Percentiles rank a stretch among this genome's conserved stretches.
These are phyloP conservation scores for Dryobates pubescens DNA, from an alignment of 2,797 vertebrate species.

Conservation along the genomic window DNA sequence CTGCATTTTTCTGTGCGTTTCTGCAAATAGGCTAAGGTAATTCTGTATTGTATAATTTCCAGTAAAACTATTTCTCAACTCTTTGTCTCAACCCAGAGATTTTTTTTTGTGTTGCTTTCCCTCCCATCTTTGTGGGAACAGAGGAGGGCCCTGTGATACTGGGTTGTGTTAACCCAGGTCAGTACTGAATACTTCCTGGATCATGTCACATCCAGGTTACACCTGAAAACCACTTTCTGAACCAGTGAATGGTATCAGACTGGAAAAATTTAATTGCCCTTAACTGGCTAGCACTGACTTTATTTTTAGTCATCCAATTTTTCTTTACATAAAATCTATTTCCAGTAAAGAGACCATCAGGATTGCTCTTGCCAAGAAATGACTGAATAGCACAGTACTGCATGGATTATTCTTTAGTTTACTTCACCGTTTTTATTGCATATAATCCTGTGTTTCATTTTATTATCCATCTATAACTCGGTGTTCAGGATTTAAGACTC, in stretches of 20 bases:
- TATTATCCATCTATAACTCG: neutral
- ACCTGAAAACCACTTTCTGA: constrained; percentile 40
- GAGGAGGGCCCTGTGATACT: too few relatives aligned
- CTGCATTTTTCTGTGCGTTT: too few relatives aligned
- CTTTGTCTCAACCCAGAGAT: too few relatives aligned
- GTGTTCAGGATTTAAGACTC: neutral
- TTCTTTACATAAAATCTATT: constrained; percentile 48
- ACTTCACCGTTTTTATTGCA: neutral
- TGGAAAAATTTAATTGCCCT: constrained; percentile 56
- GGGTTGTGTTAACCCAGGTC: too few relatives aligned
- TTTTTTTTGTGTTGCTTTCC: too few relatives aligned
- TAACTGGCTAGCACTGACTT: constrained; percentile 35
- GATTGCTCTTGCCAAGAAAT: constrained; percentile 21
- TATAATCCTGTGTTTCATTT: neutral
- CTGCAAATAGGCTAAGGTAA: too few relatives aligned
- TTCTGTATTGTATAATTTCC: too few relatives aligned
- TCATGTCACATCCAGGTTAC: neutral
- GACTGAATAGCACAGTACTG: neutral
- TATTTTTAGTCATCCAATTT: constrained; percentile 46
- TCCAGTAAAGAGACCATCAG: constrained; percentile 50
- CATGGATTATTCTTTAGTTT: neutral
- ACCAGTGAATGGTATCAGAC: constrained; percentile 52
- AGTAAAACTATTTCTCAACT: too few relatives aligned
- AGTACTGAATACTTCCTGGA: neutral
- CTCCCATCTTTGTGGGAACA: too few relatives aligned